Base-by-base conservation (phyloP, 2,113 vertebrate genomes). In the Toxostoma redivivum region DNA sequence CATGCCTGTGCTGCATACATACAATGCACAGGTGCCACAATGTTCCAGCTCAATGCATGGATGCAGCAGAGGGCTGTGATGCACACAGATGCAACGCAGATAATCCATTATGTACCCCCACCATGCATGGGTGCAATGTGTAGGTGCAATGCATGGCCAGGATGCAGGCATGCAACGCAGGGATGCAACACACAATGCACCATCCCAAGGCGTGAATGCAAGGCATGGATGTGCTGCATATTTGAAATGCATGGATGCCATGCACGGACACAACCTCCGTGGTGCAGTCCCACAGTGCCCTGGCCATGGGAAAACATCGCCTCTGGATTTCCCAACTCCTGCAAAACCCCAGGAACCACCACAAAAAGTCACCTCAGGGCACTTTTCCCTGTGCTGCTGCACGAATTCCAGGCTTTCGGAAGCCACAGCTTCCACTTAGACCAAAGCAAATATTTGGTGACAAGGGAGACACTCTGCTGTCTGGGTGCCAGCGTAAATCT, bases 211-310 rank as follows among this genome's bases (percentile, higher is more conserved):
- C 15, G 6, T 0, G 22, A 12, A 8, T 7, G 35, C 47, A 7
- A 3, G 2, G 10, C 24, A 3, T 1, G 16, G 22, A 4, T 20
- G 9, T 20, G 1, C 3, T 4, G 11, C 28, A 2, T 1, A 0
- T 4, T 1, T 16, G 24, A 5, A 15, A 24, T 7, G 22, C 72
- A 1, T 1, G 31, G 27, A 4, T 44, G 42, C n/a, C 42, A 1
- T 1, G 8, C 35, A 7, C 0, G 0, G n/a, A 2, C n/a, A 3
- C 21, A 11, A 6, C 20, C 50, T 28, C 3, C 0, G 18, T 6
- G 64, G 9, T 31, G 47, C 53, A 38, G 56, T 5, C 48, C 78
- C 77, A 3, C 47, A 2, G 45, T 0, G 10, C 15, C 1, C 0
- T 4, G 33, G 62, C 1, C 4, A 7, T 60, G 78, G 65, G 40